phyloP scores from a whole-genome alignment of 2,888 invertebrate species.

The Perithous albicinctus region DNA sequence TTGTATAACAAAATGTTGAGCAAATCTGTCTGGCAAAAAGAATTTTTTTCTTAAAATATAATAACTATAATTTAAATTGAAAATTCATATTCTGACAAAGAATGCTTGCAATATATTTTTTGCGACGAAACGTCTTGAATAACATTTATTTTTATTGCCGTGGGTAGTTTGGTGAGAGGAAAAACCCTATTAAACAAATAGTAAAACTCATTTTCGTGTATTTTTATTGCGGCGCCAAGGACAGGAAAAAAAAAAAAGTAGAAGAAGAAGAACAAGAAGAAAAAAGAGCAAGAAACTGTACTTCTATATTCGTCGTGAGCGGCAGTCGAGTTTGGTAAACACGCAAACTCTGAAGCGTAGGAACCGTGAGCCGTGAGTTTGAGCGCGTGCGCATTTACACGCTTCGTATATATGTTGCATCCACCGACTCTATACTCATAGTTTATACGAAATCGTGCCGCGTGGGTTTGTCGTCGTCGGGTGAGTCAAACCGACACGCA shows the following conservation, averaged over 20 bases:
- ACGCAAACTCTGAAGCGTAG: slow-evolving; percentile 31
- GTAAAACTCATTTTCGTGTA: slow-evolving; percentile 4
- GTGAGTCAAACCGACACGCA: slow-evolving; percentile 74
- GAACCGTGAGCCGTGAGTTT: slow-evolving; percentile 40
- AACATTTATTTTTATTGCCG: background rate
- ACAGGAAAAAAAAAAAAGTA: background rate
- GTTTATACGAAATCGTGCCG: slow-evolving; percentile 55
- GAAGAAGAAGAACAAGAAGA: background rate
- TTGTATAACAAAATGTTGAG: no score
- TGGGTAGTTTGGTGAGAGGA: background rate
- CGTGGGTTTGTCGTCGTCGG: slow-evolving; percentile 53
- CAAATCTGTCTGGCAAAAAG: no score
- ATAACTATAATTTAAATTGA: background rate
- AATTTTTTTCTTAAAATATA: no score
- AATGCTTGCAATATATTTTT: no score
- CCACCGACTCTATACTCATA: slow-evolving; percentile 40
- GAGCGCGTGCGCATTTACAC: slow-evolving; percentile 15
- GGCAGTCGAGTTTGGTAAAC: slow-evolving; percentile 39
- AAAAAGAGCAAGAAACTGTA: slow-evolving; percentile 10
- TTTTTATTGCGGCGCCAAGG: slow-evolving; percentile 21
- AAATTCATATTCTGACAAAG: background rate
- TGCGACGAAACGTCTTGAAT: background rate
- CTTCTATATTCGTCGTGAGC: slow-evolving; percentile 36
- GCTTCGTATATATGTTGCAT: slow-evolving; percentile 50
- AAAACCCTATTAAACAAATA: background rate